These are phyloP conservation scores for Saccostrea cuccullata DNA, from an alignment of 1,140 invertebrate species.

Conservation along the genomic window DNA sequence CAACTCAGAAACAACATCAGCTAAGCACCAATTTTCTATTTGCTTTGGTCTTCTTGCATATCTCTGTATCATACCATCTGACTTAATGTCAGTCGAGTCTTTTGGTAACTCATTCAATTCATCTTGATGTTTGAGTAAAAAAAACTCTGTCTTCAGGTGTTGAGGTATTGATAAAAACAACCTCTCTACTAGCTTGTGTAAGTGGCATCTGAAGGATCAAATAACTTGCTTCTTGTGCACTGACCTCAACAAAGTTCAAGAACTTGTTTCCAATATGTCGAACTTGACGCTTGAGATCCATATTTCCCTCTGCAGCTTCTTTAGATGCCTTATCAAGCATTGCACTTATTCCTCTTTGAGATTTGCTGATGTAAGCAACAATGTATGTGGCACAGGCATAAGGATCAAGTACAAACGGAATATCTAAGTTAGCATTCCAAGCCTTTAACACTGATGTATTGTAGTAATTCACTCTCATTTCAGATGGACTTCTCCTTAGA, in stretches of 20 bases:
- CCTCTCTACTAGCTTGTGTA: slow-evolving; percentile 40
- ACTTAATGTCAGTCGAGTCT: slow-evolving; percentile 46
- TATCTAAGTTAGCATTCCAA: slow-evolving; percentile 53
- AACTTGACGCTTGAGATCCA: slow-evolving; percentile 43
- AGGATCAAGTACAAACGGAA: slow-evolving; percentile 61
- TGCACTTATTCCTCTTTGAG: slow-evolving; percentile 55
- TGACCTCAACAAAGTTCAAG: slow-evolving; percentile 43
- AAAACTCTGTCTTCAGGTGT: slow-evolving; percentile 38
- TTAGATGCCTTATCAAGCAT: slow-evolving; percentile 46
- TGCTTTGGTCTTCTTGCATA: slow-evolving; percentile 42
- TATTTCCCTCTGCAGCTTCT: slow-evolving; percentile 52
- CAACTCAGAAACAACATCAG: slow-evolving; percentile 38
- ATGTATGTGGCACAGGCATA: slow-evolving; percentile 61
- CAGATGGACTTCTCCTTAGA: slow-evolving; percentile 54
- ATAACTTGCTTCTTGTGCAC: slow-evolving; percentile 53
- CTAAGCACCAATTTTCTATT: slow-evolving; percentile 40
- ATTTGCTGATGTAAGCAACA: slow-evolving; percentile 54
- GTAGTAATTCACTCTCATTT: slow-evolving; percentile 43
- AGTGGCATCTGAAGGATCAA: slow-evolving; percentile 55
- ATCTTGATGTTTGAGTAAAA: slow-evolving; percentile 26
- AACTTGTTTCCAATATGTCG: slow-evolving; percentile 46
- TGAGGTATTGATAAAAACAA: slow-evolving; percentile 59
- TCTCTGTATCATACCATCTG: slow-evolving; percentile 23
- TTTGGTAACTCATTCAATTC: slow-evolving; percentile 5
- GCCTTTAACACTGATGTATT: slow-evolving; percentile 36